A percentile compares a stretch with the other conserved stretches of the same genome.
phyloP scores from a whole-genome alignment of 2,113 vertebrate species.

The Oxygymnocypris stewartii region DNA sequence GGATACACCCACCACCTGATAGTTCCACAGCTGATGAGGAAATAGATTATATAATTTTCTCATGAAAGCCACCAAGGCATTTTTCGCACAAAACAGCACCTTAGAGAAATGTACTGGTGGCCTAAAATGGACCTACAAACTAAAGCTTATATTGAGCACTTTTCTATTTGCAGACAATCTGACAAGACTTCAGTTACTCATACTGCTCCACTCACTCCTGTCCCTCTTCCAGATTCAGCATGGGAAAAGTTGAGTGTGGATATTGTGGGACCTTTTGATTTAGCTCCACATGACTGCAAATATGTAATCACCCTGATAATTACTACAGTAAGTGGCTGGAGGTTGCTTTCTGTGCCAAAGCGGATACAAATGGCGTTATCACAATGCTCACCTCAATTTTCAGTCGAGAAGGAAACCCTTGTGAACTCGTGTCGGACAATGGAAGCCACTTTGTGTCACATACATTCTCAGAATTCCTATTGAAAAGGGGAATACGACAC shows the following conservation, averaged over 20 bases:
- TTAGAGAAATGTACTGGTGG: neutral
- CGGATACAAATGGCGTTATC: no score
- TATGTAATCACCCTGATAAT: no score
- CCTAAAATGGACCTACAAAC: neutral
- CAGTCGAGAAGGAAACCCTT: neutral
- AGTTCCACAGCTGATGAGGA: neutral
- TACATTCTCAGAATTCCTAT: neutral
- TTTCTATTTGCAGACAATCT: neutral
- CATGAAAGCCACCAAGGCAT: neutral
- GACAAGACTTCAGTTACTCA: neutral
- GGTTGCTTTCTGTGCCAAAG: no score
- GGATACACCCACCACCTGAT: neutral
- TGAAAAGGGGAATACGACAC: neutral
- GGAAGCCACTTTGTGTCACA: neutral
- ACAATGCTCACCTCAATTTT: neutral
- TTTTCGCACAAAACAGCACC: neutral
- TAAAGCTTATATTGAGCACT: no score
- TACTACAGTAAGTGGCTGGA: no score
- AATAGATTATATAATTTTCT: neutral
- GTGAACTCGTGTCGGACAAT: neutral
- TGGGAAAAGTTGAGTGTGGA: no score
- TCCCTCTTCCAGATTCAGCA: neutral
- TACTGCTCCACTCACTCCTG: neutral
- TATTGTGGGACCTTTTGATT: no score
- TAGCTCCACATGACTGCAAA: no score